Percentiles rank a stretch among this genome's conserved stretches.
Conservation (phyloP, 2,888 invertebrate species). For the Chesias legatella region DNA sequence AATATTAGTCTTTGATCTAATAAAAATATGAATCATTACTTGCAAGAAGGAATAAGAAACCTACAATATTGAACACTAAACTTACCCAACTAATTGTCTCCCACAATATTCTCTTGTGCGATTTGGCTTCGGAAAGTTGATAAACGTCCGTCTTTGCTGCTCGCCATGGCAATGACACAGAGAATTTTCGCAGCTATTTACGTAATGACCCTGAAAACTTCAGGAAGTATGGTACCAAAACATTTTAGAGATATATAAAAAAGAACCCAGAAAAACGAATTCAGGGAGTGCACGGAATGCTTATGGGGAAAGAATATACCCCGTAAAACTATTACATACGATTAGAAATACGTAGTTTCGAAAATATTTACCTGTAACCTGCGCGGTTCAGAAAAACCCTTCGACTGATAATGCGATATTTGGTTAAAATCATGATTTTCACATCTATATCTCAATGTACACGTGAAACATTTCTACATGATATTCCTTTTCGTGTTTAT, state of each 20-base stretch:
- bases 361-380: slow-evolving; percentile 39
- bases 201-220: slow-evolving; percentile 78
- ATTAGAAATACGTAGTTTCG: no score
- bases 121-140: slow-evolving; percentile 59
- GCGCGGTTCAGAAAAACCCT: slow-evolving; percentile 38
- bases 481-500: slow-evolving; percentile 12
- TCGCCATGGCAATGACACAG: slow-evolving; percentile 57
- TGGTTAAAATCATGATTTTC: slow-evolving; percentile 47
- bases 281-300: no score
- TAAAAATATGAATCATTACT: no score
- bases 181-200: slow-evolving; percentile 57
- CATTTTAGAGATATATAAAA: background rate
- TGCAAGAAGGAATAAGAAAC: no score
- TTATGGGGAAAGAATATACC: no score
- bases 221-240: slow-evolving; percentile 31
- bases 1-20: no score
- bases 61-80: slow-evolving; percentile 25
- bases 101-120: slow-evolving; percentile 85
- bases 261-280: background rate
- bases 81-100: slow-evolving; percentile 88
- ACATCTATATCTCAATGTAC: background rate
- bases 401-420: slow-evolving; percentile 33
- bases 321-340: no score
- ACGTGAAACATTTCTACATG: slow-evolving; percentile 15
- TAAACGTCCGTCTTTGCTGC: slow-evolving; percentile 56